A percentile compares a stretch with the other conserved stretches of the same genome.
phyloP scores from a whole-genome alignment of 2,888 invertebrate genomes.

The Drosophila atroscutellata region DNA sequence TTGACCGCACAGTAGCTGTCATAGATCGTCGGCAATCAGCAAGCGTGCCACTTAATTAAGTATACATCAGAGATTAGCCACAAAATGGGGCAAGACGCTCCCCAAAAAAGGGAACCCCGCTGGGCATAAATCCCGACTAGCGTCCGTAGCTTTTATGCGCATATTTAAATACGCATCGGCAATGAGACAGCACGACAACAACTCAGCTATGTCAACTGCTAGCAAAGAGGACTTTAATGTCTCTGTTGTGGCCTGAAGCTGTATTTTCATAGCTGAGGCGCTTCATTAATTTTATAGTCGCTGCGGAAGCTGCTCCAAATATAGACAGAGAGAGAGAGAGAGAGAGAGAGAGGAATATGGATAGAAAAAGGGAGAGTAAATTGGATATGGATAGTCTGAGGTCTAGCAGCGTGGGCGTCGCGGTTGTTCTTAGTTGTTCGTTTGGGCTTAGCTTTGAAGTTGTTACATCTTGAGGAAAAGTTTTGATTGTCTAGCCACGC shows the following conservation, averaged over 20 bases:
- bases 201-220: constrained; percentile 37
- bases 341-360: neutral
- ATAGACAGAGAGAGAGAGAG: neutral
- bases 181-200: constrained; percentile 37
- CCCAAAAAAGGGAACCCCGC: constrained; percentile 16
- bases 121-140: constrained; percentile 47
- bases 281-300: constrained; percentile 79
- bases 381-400: constrained; percentile 16
- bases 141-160: constrained; percentile 61
- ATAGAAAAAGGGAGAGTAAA: neutral
- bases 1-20: constrained; percentile 26
- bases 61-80: constrained; percentile 76
- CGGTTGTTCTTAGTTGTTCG: constrained; percentile 30
- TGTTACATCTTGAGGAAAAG: constrained; percentile 53
- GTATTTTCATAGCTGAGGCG: constrained; percentile 61
- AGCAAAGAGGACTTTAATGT: constrained; percentile 67
- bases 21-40: constrained; percentile 61
- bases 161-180: constrained; percentile 75
- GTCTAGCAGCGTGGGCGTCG: constrained; percentile 40
- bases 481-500: constrained; percentile 75
- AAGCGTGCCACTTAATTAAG: constrained; percentile 73
- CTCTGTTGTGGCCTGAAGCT: constrained; percentile 63
- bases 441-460: constrained; percentile 68
- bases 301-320: constrained; percentile 11
- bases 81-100: constrained; percentile 36